Conservation (phyloP, 2,113 vertebrate genomes). For the Peromyscus maniculatus region DNA sequence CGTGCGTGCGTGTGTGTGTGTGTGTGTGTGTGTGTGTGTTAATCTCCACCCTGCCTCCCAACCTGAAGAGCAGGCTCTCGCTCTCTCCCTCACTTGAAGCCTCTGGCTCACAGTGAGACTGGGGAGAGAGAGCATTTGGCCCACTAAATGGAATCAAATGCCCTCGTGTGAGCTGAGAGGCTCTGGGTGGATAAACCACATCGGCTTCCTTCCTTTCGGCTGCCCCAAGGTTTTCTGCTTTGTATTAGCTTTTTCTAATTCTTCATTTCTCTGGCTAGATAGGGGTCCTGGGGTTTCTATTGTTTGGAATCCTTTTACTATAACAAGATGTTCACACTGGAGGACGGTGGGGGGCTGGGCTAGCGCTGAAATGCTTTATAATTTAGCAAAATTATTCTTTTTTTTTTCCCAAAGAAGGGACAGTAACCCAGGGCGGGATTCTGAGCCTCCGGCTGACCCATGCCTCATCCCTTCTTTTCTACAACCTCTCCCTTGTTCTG, state of each 20-base stretch:
- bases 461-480: conserved; percentile 51
- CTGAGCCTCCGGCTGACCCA: conserved; percentile 29
- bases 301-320: background rate
- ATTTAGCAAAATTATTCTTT: conserved; percentile 18
- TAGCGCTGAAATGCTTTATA: conserved; percentile 12
- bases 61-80: background rate
- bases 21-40: background rate
- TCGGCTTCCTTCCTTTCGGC: conserved; percentile 31
- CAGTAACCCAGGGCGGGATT: background rate
- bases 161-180: conserved; percentile 26
- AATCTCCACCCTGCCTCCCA: background rate
- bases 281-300: conserved; percentile 58
- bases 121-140: conserved; percentile 45
- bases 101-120: conserved; percentile 4
- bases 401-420: conserved; percentile 40
- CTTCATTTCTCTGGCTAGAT: conserved; percentile 34
- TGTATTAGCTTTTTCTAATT: conserved; percentile 24
- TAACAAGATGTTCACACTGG: conserved; percentile 49
- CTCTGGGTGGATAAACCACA: background rate
- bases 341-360: background rate
- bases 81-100: background rate
- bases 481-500: conserved; percentile 33
- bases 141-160: conserved; percentile 49
- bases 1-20: background rate
- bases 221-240: background rate